Evolutionary conservation across 2,113 vertebrate species (phyloP), one percentile per base, ranked within the genome.

Genomic region (Apeltes quadracus): DNA sequence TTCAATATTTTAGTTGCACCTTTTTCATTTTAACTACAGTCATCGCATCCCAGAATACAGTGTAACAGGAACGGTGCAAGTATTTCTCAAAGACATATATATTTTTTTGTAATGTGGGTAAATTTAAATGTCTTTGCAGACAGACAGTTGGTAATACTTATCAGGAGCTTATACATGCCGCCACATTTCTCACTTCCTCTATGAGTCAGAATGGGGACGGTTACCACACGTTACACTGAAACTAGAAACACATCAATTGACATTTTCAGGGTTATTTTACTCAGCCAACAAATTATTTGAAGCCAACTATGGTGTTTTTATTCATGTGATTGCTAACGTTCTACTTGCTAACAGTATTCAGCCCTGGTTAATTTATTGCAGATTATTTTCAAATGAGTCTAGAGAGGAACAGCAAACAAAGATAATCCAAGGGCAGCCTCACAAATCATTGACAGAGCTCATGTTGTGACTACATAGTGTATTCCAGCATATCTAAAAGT

Each of bases 401-500:
- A 29, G 44, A 66, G 65, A 72, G 54, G 66, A 48, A 76, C 36
- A 62, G 62, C 39, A 82, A 89, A 85, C 76, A 84, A 46, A 84
- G 74, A 85, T 77, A 69, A 83, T 72, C 73, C 80, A 88, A 89
- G 79, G 83, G 48, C 82, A 85, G 50, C 9, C 63, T 70, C n/a
- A 81, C 63, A 64, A 89, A 91, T 91, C 75, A 91, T 89, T 89
- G 79, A 92, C 87, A 86, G 84, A 78, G 87, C 85, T 84, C 81
- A 78, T 64, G 64, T 79, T 81, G 63, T 84, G 74, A 57, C 68
- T 80, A 32, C 63, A 69, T 22, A 55, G 55, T 51, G 27, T 75
- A 44, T 38, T 69, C 51, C 50, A 71, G 64, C 67, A 75, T 38
- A 38, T 61, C 41, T 43, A 53, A 39, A 16, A 69, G 74, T 32